A percentile compares a stretch with the other conserved stretches of the same genome.
phyloP scores from a whole-genome alignment of 2,113 vertebrate species.

The Marcusenius ussheri region DNA sequence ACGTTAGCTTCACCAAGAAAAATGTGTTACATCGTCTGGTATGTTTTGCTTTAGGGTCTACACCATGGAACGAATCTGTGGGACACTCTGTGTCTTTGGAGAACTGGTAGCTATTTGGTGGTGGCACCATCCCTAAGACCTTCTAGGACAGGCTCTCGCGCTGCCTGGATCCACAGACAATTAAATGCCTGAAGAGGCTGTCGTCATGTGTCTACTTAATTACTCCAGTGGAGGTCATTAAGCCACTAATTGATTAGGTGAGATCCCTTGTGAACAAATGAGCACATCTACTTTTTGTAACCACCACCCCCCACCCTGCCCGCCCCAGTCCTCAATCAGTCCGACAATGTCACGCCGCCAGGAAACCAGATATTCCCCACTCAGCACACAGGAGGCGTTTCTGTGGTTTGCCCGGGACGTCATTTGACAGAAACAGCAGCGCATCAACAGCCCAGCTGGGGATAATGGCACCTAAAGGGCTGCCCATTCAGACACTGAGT shows the following conservation, averaged over 20 bases:
- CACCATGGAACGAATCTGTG: not conserved
- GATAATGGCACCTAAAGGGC: not conserved
- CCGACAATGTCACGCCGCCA: not conserved
- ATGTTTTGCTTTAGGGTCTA: not conserved
- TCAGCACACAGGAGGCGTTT: not conserved
- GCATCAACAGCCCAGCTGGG: not conserved
- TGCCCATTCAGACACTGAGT: not conserved
- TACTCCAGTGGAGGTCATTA: conserved; percentile 22
- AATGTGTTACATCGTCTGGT: not conserved
- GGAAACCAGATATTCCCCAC: not conserved
- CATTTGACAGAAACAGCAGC: not conserved
- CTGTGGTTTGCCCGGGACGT: not conserved
- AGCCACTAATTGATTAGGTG: conserved; percentile 21
- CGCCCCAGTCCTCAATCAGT: not conserved
- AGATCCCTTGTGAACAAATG: conserved; percentile 17
- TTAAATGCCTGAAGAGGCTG: conserved; percentile 13
- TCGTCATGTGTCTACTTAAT: conserved; percentile 23
- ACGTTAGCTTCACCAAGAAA: not conserved
- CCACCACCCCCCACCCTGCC: not conserved
- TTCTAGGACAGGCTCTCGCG: not conserved
- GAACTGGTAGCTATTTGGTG: not conserved
- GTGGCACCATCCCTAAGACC: not conserved
- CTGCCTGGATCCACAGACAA: not conserved
- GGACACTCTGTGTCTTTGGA: not conserved
- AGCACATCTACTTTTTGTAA: not conserved